Evolutionary conservation across 1,140 invertebrate genomes (phyloP), one percentile per base, ranked within the genome.

Genomic region (Rhopalosiphum padi): DNA sequence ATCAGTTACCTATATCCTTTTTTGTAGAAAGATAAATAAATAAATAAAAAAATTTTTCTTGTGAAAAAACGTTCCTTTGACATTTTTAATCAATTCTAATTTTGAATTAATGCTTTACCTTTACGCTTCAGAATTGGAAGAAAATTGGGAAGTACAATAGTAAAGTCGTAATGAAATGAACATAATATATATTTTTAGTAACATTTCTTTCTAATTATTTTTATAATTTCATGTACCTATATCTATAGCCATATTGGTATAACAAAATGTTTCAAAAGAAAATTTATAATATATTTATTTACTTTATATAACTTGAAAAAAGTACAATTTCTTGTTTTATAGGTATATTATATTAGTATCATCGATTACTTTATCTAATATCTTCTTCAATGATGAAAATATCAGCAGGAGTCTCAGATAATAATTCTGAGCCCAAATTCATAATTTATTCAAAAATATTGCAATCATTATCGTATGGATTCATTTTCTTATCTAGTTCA

Each of bases 181-280:
- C 35, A 82, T n/a, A 82, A 37, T 37, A 37, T 37, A 37, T 37
- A 37, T 37, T 37, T 82, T 82, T 37, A n/a, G 77, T 37, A 82
- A 82, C 11, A 82, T n/a, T 82, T 82, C 77, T 82, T 82, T 82
- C n/a, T 37, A 82, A 82, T 82, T 83, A 83, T 83, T 41, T 83
- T 41, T 0, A 83, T 83, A 35, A 37, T 37, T 37, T 37, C 37
- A 37, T 37, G 2, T 1, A 37, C 37, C 37, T 37, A 37, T 37
- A 37, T 2, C 37, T 37, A 37, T 37, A 37, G 37, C 37, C 37
- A 37, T 37, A 37, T 37, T 37, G 41, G 41, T 35, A 35, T 41
- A 77, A 15, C 7, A 55, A 83, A 83, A 83, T 83, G 41, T 23
- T 41, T 83, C 37, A 41, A 86, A 6, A 22, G 41, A 41, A 15